Evolutionary conservation across 2,888 invertebrate genomes (phyloP).

Genomic region (Callyntrura guangdongensis): DNA sequence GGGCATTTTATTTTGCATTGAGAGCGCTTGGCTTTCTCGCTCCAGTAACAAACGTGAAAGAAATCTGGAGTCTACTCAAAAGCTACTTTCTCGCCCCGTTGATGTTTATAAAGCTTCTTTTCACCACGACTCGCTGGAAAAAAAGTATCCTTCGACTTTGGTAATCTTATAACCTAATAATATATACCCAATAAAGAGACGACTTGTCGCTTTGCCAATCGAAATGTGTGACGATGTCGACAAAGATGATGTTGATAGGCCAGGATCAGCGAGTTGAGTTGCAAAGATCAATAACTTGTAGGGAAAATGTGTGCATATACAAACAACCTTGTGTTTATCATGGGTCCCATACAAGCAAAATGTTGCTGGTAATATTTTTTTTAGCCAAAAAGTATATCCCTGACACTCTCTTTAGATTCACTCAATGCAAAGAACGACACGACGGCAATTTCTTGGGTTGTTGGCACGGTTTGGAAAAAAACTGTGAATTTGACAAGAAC

Average conservation of each 20-base stretch:
- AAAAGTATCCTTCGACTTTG: too few relatives aligned
- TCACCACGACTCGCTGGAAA: too few relatives aligned
- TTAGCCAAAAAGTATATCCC: not conserved
- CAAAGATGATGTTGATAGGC: not conserved
- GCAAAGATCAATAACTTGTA: slow-evolving; percentile 28
- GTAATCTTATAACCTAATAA: not conserved
- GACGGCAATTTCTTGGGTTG: slow-evolving; percentile 5
- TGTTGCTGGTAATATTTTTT: too few relatives aligned
- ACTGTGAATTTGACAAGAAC: slow-evolving; percentile 47
- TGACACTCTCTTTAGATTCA: not conserved
- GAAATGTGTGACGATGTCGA: not conserved
- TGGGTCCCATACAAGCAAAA: too few relatives aligned
- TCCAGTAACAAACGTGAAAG: too few relatives aligned
- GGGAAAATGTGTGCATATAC: not conserved
- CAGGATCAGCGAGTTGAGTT: not conserved
- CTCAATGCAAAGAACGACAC: slow-evolving; percentile 7
- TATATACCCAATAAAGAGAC: slow-evolving; percentile 6
- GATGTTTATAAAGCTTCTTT: too few relatives aligned
- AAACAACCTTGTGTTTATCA: not conserved
- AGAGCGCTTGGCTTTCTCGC: too few relatives aligned
- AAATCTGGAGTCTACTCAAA: too few relatives aligned
- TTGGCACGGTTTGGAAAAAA: not conserved
- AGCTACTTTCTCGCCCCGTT: too few relatives aligned
- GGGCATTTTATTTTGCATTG: too few relatives aligned
- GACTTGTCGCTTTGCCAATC: slow-evolving; percentile 40